Conservation (phyloP, 2,113 vertebrate species). For the Notarius quadriscutis region DNA sequence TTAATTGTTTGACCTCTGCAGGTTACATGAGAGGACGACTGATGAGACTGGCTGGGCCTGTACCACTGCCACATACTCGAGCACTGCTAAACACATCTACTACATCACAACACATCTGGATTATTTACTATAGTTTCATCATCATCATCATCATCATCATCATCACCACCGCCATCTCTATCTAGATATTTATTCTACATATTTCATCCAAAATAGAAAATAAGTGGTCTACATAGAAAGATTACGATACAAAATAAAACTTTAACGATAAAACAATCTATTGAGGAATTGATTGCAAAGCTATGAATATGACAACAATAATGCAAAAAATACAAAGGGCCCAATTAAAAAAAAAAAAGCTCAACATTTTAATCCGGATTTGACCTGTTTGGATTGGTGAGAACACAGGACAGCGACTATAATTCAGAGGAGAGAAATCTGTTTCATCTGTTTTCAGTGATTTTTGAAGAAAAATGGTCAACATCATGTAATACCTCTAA, state of each 20-base stretch:
- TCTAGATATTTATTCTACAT: background rate
- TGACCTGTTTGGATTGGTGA: background rate
- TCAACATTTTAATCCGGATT: background rate
- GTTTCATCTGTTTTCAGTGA: too few relatives aligned
- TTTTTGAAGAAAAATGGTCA: background rate
- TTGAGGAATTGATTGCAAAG: background rate
- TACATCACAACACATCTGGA: background rate
- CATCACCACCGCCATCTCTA: background rate
- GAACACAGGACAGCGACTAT: background rate
- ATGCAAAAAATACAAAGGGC: background rate
- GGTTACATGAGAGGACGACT: slow-evolving; percentile 14
- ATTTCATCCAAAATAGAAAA: background rate
- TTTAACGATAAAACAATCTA: background rate
- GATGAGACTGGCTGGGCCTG: slow-evolving; percentile 14
- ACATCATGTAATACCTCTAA: background rate
- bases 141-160: too few relatives aligned
- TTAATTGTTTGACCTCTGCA: slow-evolving; percentile 55
- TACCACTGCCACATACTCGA: background rate
- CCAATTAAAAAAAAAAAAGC: background rate
- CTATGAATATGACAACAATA: background rate
- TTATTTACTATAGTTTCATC: too few relatives aligned
- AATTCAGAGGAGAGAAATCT: background rate
- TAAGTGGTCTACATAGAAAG: background rate
- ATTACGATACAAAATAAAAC: background rate
- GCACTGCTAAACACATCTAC: background rate